A percentile compares a stretch with the other conserved stretches of the same genome.
Evolutionary conservation across 2,797 vertebrate genomes (phyloP).

Genomic region (Diplodus sargus): DNA sequence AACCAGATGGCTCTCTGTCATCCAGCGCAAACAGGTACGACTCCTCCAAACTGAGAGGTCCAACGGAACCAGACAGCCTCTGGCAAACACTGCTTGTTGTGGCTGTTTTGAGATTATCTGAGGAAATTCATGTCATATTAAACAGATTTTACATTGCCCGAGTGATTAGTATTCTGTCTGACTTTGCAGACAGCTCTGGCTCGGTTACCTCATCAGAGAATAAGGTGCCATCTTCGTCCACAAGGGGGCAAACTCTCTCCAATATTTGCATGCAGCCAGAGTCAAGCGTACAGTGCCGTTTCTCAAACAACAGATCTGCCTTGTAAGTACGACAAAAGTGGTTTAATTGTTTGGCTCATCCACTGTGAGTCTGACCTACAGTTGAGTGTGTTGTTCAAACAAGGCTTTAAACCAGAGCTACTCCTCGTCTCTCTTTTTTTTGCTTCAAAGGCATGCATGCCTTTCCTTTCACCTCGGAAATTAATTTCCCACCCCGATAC

Average conservation of each 20-base stretch:
- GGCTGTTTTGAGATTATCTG: slow-evolving; percentile 33
- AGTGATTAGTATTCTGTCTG: slow-evolving; percentile 28
- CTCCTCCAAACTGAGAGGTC: slow-evolving; percentile 23
- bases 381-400: slow-evolving; percentile 44
- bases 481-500: slow-evolving; percentile 64
- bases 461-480: slow-evolving; percentile 71
- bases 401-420: slow-evolving; percentile 24
- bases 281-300: slow-evolving; percentile 27
- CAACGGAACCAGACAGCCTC: slow-evolving; percentile 27
- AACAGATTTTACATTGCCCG: slow-evolving; percentile 26
- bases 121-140: slow-evolving; percentile 34
- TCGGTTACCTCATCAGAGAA: not conserved
- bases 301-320: slow-evolving; percentile 24
- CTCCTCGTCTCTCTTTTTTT: slow-evolving; percentile 2
- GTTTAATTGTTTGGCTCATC: slow-evolving; percentile 42
- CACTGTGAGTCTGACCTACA: slow-evolving; percentile 24
- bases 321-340: slow-evolving; percentile 28
- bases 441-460: slow-evolving; percentile 45
- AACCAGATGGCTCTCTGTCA: slow-evolving; percentile 56
- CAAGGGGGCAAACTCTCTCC: slow-evolving; percentile 83
- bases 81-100: slow-evolving; percentile 23
- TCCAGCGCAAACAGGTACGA: slow-evolving; percentile 33
- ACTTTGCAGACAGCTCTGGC: slow-evolving; percentile 31
- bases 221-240: slow-evolving; percentile 52
- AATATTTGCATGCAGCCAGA: slow-evolving; percentile 48